Percentiles rank a stretch among this genome's conserved stretches.
Conservation (phyloP, 2,797 vertebrate genomes). For the Antennarius maculatus region DNA sequence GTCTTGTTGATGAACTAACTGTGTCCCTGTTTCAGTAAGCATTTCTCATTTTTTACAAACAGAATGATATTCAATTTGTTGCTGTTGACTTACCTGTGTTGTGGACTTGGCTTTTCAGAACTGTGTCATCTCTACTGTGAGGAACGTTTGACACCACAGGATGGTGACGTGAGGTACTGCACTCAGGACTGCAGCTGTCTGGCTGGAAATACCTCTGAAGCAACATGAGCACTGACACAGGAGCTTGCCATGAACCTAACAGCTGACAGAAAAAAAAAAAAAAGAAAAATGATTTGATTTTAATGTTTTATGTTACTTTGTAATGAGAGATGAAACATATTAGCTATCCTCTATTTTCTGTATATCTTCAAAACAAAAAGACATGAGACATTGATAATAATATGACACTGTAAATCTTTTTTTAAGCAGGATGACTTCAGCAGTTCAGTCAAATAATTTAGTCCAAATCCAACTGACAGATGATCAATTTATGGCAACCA, state of each 20-base stretch:
- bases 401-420: neutral
- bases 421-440: neutral
- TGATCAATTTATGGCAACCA: too few relatives aligned
- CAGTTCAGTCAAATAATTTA: too few relatives aligned
- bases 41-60: neutral
- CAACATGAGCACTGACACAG: conserved; percentile 7
- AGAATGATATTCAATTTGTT: neutral
- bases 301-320: conserved; percentile 8
- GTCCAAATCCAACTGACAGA: too few relatives aligned
- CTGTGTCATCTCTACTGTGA: conserved; percentile 70
- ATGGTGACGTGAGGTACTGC: conserved; percentile 8
- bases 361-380: conserved; percentile 18
- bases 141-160: neutral
- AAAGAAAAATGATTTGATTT: conserved; percentile 9
- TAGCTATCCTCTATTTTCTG: neutral
- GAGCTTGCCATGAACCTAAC: conserved; percentile 6
- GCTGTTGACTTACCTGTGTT: neutral
- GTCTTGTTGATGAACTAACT: conserved; percentile 82
- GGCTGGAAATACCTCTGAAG: conserved; percentile 9
- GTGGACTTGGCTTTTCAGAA: conserved; percentile 56
- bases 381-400: neutral
- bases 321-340: conserved; percentile 7
- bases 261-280: conserved; percentile 5
- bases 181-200: neutral
- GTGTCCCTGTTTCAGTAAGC: conserved; percentile 84